phyloP scores from a whole-genome alignment of 2,888 invertebrate genomes.

The Cylindroiulus punctatus region DNA sequence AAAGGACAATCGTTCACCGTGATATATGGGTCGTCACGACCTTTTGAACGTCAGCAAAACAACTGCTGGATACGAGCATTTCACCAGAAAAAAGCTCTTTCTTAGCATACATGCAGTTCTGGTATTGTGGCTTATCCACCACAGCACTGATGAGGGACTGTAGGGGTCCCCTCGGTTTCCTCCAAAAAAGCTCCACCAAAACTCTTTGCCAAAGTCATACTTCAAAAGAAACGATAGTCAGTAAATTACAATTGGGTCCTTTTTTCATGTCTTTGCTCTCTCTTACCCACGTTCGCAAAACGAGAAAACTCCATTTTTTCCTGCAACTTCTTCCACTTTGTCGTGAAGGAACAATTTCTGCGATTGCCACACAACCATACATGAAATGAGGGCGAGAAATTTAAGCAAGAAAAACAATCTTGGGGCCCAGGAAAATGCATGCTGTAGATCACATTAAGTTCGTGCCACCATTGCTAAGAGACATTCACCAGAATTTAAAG shows the following conservation, averaged over 20 bases:
- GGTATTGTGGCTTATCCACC: not conserved
- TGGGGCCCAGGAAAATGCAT: not conserved
- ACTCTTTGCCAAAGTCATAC: conserved; percentile 14
- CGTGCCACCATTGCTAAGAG: not conserved
- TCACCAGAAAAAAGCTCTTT: not conserved
- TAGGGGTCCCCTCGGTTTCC: conserved; percentile 13
- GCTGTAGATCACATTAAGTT: not conserved
- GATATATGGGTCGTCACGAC: conserved; percentile 44
- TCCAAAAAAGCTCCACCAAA: conserved; percentile 1
- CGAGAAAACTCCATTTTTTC: not conserved
- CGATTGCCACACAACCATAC: not conserved
- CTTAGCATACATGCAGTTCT: conserved; percentile 7
- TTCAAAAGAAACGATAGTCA: conserved; percentile 34
- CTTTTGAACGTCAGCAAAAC: conserved; percentile 22
- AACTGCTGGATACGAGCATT: conserved; percentile 44
- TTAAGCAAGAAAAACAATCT: conserved; percentile 26
- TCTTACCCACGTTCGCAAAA: not conserved
- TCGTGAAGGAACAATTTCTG: not conserved
- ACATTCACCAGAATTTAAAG: not conserved
- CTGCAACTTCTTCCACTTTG: not conserved
- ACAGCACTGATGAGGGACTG: not conserved
- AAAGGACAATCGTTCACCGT: conserved; percentile 49
- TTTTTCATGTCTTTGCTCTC: not conserved
- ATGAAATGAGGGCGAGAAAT: conserved; percentile 8
- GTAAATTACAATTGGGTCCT: conserved; percentile 39